A percentile compares a stretch with the other conserved stretches of the same genome.
These are phyloP conservation scores for Tragopan temminckii DNA, from an alignment of 2,797 vertebrate species.

Conservation along the genomic window DNA sequence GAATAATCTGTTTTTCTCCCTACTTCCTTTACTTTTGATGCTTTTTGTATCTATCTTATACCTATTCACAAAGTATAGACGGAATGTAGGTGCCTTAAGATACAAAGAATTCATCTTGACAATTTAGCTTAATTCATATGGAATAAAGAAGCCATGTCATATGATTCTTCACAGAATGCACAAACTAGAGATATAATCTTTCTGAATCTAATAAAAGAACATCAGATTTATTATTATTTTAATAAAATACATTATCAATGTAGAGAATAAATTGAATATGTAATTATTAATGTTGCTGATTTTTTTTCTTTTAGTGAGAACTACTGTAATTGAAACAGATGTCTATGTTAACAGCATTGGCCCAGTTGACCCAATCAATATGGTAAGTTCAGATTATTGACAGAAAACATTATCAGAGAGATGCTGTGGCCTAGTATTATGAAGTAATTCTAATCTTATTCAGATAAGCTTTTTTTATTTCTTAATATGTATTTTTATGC, in stretches of 20 bases:
- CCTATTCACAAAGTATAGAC: background rate
- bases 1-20: background rate
- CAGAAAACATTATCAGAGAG: background rate
- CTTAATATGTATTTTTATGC: background rate
- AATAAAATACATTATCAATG: background rate
- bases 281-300: constrained; percentile 63
- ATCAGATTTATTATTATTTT: background rate
- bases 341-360: constrained; percentile 98
- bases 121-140: background rate
- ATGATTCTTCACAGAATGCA: background rate
- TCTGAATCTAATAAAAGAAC: background rate
- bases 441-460: background rate
- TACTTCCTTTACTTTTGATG: background rate
- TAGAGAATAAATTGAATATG: background rate
- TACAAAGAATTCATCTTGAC: background rate
- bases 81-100: background rate
- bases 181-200: background rate
- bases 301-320: constrained; percentile 89
- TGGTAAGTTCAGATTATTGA: constrained; percentile 86
- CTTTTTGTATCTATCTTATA: background rate
- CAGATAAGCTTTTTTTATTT: background rate
- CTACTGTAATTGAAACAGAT: constrained; percentile 95
- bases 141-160: background rate
- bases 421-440: background rate
- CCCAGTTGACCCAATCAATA: constrained; percentile 97